Conservation (phyloP, 2,113 vertebrate species). For the Chloebia gouldiae region DNA sequence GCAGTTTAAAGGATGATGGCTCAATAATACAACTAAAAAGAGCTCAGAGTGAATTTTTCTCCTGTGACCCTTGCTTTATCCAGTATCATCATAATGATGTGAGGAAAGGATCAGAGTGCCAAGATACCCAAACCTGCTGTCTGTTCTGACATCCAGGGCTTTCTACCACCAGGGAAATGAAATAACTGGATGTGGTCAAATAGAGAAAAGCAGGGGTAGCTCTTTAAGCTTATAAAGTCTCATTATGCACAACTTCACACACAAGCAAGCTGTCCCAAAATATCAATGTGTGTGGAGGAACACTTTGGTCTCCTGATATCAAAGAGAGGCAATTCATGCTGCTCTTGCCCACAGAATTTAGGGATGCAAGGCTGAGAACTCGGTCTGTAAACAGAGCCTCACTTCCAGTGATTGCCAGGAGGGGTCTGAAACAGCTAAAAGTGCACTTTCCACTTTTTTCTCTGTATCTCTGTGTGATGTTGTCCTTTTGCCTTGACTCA, state of each 20-base stretch:
- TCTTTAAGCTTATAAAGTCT: conserved; percentile 12
- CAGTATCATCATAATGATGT: not conserved
- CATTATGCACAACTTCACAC: not conserved
- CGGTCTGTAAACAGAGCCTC: not conserved
- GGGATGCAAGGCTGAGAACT: not conserved
- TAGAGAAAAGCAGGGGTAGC: not conserved
- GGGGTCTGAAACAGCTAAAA: not conserved
- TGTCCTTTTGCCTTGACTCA: not conserved
- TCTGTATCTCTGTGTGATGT: not conserved
- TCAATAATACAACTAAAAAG: conserved; percentile 9
- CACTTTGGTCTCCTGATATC: not conserved
- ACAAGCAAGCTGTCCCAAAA: not conserved
- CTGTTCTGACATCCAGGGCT: not conserved
- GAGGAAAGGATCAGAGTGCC: not conserved
- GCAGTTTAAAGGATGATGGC: conserved; percentile 13
- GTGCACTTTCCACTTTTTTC: not conserved
- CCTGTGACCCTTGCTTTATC: not conserved
- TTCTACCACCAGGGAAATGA: not conserved
- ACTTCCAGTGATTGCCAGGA: not conserved
- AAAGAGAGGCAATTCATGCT: not conserved
- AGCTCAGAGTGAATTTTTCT: conserved; percentile 1
- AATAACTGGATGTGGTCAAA: not conserved
- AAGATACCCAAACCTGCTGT: not conserved
- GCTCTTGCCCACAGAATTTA: not conserved
- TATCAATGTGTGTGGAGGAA: not conserved